A percentile compares a stretch with the other conserved stretches of the same genome.
These are phyloP conservation scores for Caenorhabditis sp. DNA, from an alignment of 2,888 invertebrate genomes.

Conservation along the genomic window DNA sequence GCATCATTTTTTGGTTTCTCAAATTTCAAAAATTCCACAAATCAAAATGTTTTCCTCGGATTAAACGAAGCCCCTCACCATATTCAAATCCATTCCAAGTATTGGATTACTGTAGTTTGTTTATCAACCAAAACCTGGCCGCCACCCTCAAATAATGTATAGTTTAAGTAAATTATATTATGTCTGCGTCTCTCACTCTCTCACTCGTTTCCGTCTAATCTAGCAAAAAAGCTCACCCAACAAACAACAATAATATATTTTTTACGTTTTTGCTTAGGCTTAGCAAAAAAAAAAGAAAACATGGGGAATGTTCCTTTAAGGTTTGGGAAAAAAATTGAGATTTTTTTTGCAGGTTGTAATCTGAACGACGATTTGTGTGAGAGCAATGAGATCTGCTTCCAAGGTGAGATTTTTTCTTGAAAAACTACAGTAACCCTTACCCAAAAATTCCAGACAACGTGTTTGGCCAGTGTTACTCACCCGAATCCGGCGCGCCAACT, in stretches of 20 bases:
- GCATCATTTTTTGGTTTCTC: too few species aligned
- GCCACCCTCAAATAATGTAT: too few species aligned
- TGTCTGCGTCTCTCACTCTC: not conserved
- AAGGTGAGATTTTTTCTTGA: constrained; percentile 5
- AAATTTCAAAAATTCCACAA: too few species aligned
- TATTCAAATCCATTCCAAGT: too few species aligned
- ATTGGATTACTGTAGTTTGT: too few species aligned
- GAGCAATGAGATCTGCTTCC: constrained; percentile 55
- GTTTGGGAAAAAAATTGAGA: too few species aligned
- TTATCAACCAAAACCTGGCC: too few species aligned
- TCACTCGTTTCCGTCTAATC: not conserved
- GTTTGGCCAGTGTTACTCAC: constrained; percentile 67
- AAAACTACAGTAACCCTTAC: constrained; percentile 20
- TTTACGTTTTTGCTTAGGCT: not conserved
- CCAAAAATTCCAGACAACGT: constrained; percentile 53
- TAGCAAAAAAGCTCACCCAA: not conserved
- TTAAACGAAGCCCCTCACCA: too few species aligned
- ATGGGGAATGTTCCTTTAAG: too few species aligned
- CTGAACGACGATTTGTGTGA: constrained; percentile 64
- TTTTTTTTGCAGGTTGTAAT: constrained; percentile 62
- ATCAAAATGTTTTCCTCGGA: too few species aligned
- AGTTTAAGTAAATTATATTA: not conserved
- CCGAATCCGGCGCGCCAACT: constrained; percentile 48
- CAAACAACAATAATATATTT: not conserved
- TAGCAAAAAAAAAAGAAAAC: too few species aligned